Evolutionary conservation across 2,888 invertebrate genomes (phyloP).

Genomic region (Platynereis dumerilii): DNA sequence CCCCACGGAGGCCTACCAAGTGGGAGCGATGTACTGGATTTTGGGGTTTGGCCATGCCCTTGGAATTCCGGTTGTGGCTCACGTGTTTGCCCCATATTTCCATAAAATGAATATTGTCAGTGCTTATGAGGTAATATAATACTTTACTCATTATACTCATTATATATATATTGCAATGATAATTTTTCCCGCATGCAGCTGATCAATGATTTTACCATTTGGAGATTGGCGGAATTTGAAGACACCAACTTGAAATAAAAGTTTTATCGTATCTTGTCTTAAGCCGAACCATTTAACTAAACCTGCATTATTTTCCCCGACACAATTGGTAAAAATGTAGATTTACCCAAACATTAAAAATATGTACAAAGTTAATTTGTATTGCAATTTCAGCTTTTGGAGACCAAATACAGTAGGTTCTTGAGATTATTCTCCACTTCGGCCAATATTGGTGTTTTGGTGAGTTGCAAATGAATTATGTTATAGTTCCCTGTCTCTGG

Average conservation of each 20-base stretch:
- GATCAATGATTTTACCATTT: not conserved
- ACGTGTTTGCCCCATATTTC: constrained; percentile 31
- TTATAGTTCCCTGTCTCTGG: no score
- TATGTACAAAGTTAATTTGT: no score
- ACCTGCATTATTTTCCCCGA: not conserved
- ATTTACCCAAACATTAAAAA: no score
- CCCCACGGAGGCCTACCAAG: constrained; percentile 33
- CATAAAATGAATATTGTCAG: constrained; percentile 31
- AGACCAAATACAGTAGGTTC: constrained; percentile 79
- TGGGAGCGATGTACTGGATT: constrained; percentile 30
- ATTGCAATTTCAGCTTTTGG: constrained; percentile 75
- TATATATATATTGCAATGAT: not conserved
- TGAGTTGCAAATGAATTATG: constrained; percentile 65
- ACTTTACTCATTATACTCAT: not conserved
- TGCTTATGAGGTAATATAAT: constrained; percentile 32
- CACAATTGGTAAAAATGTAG: no score
- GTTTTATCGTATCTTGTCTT: no score
- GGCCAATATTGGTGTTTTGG: constrained; percentile 86
- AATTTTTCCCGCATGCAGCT: no score
- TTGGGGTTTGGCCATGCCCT: constrained; percentile 27
- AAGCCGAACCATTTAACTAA: not conserved
- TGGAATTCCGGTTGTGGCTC: constrained; percentile 27
- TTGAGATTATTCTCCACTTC: constrained; percentile 80
- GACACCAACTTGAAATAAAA: not conserved
- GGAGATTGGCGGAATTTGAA: no score